These are phyloP conservation scores for Lithosia quadra DNA, from an alignment of 2,888 invertebrate species.

Conservation along the genomic window DNA sequence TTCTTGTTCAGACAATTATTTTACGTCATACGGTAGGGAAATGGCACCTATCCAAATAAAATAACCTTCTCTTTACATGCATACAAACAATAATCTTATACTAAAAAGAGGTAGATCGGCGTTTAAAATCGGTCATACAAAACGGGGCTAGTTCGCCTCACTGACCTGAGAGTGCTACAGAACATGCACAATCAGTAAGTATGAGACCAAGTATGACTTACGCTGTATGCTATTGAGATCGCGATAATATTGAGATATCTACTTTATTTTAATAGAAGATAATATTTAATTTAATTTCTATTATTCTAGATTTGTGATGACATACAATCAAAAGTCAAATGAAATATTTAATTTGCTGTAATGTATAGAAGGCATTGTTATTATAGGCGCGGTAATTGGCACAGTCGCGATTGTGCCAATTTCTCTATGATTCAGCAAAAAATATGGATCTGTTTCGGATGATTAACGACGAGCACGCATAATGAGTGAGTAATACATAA, in stretches of 20 bases:
- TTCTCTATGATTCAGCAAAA: neutral
- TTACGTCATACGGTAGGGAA: neutral
- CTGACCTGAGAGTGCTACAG: neutral
- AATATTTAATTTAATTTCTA: neutral
- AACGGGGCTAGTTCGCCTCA: neutral
- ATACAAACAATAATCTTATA: neutral
- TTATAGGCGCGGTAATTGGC: neutral
- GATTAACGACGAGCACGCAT: neutral
- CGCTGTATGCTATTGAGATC: neutral
- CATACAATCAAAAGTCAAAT: neutral
- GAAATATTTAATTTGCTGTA: neutral
- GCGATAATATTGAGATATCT: neutral
- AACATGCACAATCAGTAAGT: neutral
- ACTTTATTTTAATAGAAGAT: neutral
- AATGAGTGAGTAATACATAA: neutral
- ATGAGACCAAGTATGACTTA: neutral
- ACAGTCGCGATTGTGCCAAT: neutral
- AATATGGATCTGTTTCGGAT: neutral
- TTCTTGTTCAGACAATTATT: constrained; percentile 1
- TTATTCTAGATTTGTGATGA: neutral
- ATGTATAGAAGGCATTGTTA: neutral
- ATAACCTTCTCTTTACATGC: neutral
- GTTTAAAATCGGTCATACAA: neutral
- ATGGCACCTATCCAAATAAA: constrained; percentile 9
- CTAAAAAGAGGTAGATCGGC: neutral